These are phyloP conservation scores for Maconellicoccus hirsutus DNA, from an alignment of 1,140 invertebrate species.

Conservation along the genomic window DNA sequence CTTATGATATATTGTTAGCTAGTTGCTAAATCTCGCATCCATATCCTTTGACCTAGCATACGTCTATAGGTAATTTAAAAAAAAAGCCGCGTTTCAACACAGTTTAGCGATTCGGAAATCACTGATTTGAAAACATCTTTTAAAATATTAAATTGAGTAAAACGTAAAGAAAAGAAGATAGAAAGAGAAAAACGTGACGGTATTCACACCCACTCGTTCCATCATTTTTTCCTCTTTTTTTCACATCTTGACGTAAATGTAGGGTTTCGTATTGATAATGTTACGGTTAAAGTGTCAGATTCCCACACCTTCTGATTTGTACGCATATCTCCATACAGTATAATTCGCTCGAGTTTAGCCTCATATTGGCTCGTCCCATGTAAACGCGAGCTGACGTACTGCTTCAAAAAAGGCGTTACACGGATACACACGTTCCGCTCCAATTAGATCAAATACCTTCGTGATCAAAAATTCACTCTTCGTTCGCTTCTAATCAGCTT, in stretches of 20 bases:
- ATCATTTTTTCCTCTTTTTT: not conserved
- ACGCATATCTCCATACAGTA: not conserved
- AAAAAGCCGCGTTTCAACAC: constrained; percentile 3
- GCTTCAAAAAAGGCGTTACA: too few relatives aligned
- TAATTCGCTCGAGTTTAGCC: not conserved
- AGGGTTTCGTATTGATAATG: not conserved
- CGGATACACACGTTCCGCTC: too few relatives aligned
- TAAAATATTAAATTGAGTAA: not conserved
- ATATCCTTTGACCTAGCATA: not conserved
- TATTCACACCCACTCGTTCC: constrained; percentile 2
- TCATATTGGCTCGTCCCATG: too few relatives aligned
- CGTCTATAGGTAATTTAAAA: not conserved
- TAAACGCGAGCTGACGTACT: too few relatives aligned
- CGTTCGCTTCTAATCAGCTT: too few relatives aligned
- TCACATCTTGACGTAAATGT: not conserved
- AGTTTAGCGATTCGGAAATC: constrained; percentile 3
- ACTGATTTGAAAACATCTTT: not conserved
- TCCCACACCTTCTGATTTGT: not conserved
- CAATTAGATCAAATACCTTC: too few relatives aligned
- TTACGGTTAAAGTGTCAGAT: not conserved
- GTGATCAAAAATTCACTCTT: too few relatives aligned
- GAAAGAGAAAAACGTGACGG: not conserved
- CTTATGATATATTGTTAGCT: constrained; percentile 5
- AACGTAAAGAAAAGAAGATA: not conserved
- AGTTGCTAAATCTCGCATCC: not conserved